These are phyloP conservation scores for Melanargia galathea DNA, from an alignment of 2,888 invertebrate genomes.

Conservation along the genomic window DNA sequence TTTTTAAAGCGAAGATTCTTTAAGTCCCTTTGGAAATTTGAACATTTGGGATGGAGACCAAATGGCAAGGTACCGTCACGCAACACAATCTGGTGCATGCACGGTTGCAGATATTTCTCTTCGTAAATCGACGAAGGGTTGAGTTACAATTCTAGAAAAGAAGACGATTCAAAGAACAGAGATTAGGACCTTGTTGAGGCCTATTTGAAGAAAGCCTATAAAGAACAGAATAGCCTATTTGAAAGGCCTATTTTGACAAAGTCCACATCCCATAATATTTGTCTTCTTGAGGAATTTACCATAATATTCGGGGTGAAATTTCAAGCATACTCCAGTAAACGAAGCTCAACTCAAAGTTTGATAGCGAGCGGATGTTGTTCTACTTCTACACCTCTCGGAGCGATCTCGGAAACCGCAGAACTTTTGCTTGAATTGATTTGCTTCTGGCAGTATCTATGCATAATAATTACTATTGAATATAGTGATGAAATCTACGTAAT, in stretches of 20 bases:
- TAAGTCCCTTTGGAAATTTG: too few relatives aligned
- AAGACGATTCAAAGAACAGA: too few relatives aligned
- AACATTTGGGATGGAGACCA: too few relatives aligned
- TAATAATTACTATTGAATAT: slow-evolving; percentile 5
- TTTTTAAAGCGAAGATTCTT: too few relatives aligned
- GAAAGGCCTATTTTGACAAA: background rate
- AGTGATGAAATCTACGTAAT: background rate
- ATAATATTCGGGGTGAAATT: background rate
- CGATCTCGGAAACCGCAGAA: slow-evolving; percentile 21
- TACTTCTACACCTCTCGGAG: slow-evolving; percentile 12
- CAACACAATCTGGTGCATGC: too few relatives aligned
- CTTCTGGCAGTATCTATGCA: slow-evolving; percentile 18
- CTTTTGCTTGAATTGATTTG: slow-evolving; percentile 22
- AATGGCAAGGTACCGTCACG: too few relatives aligned
- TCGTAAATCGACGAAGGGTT: too few relatives aligned
- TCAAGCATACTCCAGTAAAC: slow-evolving; percentile 17
- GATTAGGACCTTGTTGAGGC: too few relatives aligned
- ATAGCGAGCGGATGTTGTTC: slow-evolving; percentile 18
- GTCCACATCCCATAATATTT: background rate
- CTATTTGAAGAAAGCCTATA: too few relatives aligned
- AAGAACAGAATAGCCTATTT: too few relatives aligned
- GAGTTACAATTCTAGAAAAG: too few relatives aligned
- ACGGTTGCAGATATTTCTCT: too few relatives aligned
- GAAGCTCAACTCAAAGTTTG: slow-evolving; percentile 16
- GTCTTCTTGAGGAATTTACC: background rate